Evolutionary conservation across 1,140 invertebrate species (phyloP), one percentile per base, ranked within the genome.

Genomic region (Orius laevigatus): DNA sequence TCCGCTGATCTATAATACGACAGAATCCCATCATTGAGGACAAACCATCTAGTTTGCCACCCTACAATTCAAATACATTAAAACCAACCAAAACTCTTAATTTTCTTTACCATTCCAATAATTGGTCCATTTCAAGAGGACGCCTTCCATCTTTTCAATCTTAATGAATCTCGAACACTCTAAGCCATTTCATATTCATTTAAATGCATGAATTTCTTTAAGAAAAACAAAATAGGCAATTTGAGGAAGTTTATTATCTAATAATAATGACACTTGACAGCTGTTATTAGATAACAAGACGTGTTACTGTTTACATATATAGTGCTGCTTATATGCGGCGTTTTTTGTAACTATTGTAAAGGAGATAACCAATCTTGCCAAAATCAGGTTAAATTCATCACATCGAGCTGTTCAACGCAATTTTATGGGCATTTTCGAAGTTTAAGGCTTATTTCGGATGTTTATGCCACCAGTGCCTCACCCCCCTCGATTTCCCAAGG

Each of bases 1-100:
- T 85, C 81, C 60, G 82, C 74, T 3, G 81, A 84, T 62, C 82
- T 81, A 61, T 85, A 87, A 62, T 87, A 87, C 1, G 81, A 81
- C 56, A 86, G 60, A 42, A 84, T 72, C 32, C 82, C 82, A 68
- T 84, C 76, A 56, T 84, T 79, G 55, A 86, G 66, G 39, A 86
- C 71, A 70, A 87, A 87, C 81, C 81, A 87, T 59, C 84, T 70
- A 15, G 81, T 83, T 64, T 87, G 83, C 84, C 84, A 87, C 51
- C 82, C 84, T 84, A 59, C 8, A 66, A 45, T n/a, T 11, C 61
- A 43, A 53, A 60, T 54, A 38, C 18, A 45, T 11, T 36, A 49
- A 10, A 44, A 34, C 6, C 47, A 20, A 54, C 15, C 34, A 31
- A 38, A 44, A 19, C 20, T 50, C 39, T 19, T 18, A 43, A 46